A percentile compares a stretch with the other conserved stretches of the same genome.
phyloP scores from a whole-genome alignment of 2,113 vertebrate species.

The Neogobius melanostomus region DNA sequence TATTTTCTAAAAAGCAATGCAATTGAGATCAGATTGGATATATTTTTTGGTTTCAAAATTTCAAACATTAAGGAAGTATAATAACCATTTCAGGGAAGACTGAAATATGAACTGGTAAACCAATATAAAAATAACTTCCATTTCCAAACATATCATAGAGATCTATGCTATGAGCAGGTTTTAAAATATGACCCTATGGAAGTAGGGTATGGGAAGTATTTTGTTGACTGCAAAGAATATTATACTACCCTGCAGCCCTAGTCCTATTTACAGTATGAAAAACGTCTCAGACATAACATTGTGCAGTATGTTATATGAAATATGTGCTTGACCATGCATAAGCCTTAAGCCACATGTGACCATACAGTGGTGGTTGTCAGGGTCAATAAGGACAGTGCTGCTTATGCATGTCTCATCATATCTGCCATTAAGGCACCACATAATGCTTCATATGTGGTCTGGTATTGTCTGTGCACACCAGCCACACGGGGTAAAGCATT shows the following conservation, averaged over 20 bases:
- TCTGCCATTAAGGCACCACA: constrained; percentile 7
- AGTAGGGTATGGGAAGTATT: no score
- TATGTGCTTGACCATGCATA: background rate
- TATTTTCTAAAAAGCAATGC: no score
- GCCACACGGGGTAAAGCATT: background rate
- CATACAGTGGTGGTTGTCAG: background rate
- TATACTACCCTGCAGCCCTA: background rate
- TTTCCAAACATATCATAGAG: no score
- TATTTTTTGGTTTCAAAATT: no score
- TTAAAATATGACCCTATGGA: no score
- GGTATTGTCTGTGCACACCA: background rate
- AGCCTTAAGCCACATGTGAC: background rate
- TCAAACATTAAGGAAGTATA: no score
- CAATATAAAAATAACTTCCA: no score
- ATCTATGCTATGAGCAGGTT: no score
- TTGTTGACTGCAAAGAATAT: no score
- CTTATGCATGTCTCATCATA: constrained; percentile 20
- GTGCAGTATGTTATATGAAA: background rate
- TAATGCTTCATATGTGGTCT: background rate
- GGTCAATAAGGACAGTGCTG: constrained; percentile 5
- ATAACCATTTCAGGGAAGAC: no score
- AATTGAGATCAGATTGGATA: no score
- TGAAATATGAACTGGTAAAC: no score
- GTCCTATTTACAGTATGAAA: constrained; percentile 27
- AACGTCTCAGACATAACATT: background rate